Evolutionary conservation across 1,140 invertebrate genomes (phyloP), one percentile per base, ranked within the genome.

Genomic region (Alviniconcha marisindica): DNA sequence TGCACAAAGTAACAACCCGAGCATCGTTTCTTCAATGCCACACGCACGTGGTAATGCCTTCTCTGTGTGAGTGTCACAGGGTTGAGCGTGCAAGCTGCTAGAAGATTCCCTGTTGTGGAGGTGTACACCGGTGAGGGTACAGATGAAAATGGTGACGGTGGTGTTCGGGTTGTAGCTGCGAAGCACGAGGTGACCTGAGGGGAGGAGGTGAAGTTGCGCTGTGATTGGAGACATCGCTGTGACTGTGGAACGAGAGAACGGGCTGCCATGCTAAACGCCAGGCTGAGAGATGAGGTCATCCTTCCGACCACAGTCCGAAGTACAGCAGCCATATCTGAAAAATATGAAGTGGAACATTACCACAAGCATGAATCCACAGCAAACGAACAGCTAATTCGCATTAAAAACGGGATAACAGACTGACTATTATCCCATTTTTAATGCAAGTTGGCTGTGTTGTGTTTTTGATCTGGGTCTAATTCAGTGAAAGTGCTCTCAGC

Each of bases 1-100:
- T 94, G 93, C 24, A 96, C 95, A 89, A 96, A 94, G 88, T 96
- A 96, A 89, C 97, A 97, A 87, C 95, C 95, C 91, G 95, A 96
- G 89, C 96, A 97, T 42, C 96, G 93, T 69, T 94, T 92, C 86
- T 94, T 94, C 31, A 96, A 88, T 24, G 92, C 87, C 18, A 94
- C 95, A 89, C 94, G 95, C 10, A 95, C 93, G 92, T 96, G 96
- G 83, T 89, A 89, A 42, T 48, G 77, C 77, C 86, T 80, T 31
- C 56, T 79, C 44, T 76, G 85, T 33, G 42, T 54, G n/a, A 51
- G 0, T 0, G n/a, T 31, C 38, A 69, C 28, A 0, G 48, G 51
- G 38, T 7, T 0, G 60, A 44, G 12, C 78, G n/a, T 80, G 21
- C 31, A 10, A 18, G 7, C 44, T 48, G 44, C 44, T 5, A 48